These are phyloP conservation scores for Drosophila nasuta DNA, from an alignment of 1,140 invertebrate species.

Conservation along the genomic window DNA sequence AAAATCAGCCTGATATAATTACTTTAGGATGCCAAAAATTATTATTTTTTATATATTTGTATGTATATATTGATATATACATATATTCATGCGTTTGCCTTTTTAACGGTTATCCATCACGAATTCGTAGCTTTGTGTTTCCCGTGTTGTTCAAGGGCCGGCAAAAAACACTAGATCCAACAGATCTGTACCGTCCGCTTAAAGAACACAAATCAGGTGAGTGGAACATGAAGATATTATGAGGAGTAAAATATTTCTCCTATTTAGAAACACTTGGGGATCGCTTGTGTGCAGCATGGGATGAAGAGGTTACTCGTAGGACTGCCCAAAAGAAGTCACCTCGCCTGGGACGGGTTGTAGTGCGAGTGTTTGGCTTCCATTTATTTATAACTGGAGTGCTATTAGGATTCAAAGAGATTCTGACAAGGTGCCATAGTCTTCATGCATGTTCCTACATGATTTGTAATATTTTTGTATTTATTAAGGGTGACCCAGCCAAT, in stretches of 20 bases:
- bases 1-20: too few species aligned
- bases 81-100: neutral
- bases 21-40: too few species aligned
- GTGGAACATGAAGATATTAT: neutral
- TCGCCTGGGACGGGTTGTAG: slow-evolving; percentile 45
- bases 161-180: slow-evolving; percentile 86
- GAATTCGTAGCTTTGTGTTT: slow-evolving; percentile 81
- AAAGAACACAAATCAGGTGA: slow-evolving; percentile 86
- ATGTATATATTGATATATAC: neutral
- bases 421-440: slow-evolving; percentile 44
- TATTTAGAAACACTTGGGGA: slow-evolving; percentile 64
- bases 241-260: neutral
- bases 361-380: slow-evolving; percentile 57
- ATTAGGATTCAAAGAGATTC: slow-evolving; percentile 40
- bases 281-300: slow-evolving; percentile 65
- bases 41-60: neutral
- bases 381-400: slow-evolving; percentile 42
- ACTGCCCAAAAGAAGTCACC: slow-evolving; percentile 43
- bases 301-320: slow-evolving; percentile 48
- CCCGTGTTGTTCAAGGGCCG: slow-evolving; percentile 85
- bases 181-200: slow-evolving; percentile 86
- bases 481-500: slow-evolving; percentile 60
- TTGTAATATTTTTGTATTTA: neutral
- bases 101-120: neutral
- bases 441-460: neutral